A percentile compares a stretch with the other conserved stretches of the same genome.
These are phyloP conservation scores for Halocaridina rubra DNA, from an alignment of 2,888 invertebrate species.

Conservation along the genomic window DNA sequence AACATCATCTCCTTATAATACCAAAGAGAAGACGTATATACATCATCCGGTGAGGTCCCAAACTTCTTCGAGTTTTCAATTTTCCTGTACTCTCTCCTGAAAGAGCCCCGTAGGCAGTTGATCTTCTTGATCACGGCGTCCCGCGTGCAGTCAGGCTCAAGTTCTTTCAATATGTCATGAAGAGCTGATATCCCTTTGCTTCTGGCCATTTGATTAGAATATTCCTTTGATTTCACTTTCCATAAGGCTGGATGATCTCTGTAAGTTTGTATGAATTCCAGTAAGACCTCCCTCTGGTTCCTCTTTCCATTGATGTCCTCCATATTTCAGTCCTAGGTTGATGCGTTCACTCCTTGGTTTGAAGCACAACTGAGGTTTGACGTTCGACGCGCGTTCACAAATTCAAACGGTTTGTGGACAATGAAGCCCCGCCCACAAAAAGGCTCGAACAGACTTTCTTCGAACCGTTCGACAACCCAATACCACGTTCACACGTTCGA, in stretches of 20 bases:
- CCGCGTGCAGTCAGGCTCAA: conserved; percentile 26
- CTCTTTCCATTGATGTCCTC: conserved; percentile 7
- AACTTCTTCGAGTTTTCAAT: not conserved
- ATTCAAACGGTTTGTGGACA: too few species aligned
- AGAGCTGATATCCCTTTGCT: conserved; percentile 19
- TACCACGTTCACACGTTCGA: too few species aligned
- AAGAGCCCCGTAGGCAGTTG: conserved; percentile 10
- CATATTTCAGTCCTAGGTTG: too few species aligned
- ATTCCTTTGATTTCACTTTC: conserved; percentile 30
- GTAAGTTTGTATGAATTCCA: conserved; percentile 23
- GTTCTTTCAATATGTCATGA: conserved; percentile 29
- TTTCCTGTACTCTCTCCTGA: conserved; percentile 1
- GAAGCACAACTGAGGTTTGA: too few species aligned
- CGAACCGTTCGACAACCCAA: too few species aligned
- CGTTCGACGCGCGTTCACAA: too few species aligned
- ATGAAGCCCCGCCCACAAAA: too few species aligned
- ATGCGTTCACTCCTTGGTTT: too few species aligned
- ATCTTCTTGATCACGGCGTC: too few species aligned
- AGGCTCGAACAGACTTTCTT: too few species aligned
- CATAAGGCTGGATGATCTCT: conserved; percentile 30
- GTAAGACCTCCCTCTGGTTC: conserved; percentile 21
- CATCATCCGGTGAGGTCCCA: not conserved
- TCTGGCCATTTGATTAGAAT: conserved; percentile 32
- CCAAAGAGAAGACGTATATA: not conserved
- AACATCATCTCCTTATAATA: conserved; percentile 7